Evolutionary conservation across 2,113 vertebrate species (phyloP).

Genomic region (Sylvilagus bachmani): DNA sequence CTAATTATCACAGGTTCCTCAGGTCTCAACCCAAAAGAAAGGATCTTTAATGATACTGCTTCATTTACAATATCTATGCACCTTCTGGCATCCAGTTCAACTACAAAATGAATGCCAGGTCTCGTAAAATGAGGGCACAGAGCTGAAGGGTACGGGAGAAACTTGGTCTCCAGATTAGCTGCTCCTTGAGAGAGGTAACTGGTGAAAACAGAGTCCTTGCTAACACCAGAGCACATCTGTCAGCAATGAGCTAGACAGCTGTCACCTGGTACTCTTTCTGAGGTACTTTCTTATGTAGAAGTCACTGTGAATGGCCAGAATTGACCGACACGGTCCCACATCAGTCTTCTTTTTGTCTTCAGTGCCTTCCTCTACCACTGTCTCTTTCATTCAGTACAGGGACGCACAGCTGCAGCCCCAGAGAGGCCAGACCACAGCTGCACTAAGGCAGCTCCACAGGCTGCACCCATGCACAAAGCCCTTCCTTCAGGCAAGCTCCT

Average conservation of each 20-base stretch:
- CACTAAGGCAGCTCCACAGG: neutral
- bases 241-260: neutral
- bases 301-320: neutral
- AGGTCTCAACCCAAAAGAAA: constrained; percentile 23
- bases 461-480: constrained; percentile 20
- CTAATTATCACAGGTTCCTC: constrained; percentile 32
- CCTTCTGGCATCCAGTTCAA: neutral
- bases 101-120: neutral
- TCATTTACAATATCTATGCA: neutral
- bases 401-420: neutral
- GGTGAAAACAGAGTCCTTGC: constrained; percentile 8
- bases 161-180: constrained; percentile 17
- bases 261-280: neutral
- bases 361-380: neutral
- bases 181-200: neutral
- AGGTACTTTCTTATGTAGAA: neutral
- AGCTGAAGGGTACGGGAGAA: neutral
- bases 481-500: neutral
- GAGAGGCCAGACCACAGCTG: neutral
- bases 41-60: neutral
- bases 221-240: neutral
- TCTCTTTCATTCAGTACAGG: neutral
- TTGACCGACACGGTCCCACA: neutral
- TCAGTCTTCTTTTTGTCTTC: constrained; percentile 6
- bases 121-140: neutral